phyloP scores from a whole-genome alignment of 64 coral and sea anemone species.

The Montipora capricornis region DNA sequence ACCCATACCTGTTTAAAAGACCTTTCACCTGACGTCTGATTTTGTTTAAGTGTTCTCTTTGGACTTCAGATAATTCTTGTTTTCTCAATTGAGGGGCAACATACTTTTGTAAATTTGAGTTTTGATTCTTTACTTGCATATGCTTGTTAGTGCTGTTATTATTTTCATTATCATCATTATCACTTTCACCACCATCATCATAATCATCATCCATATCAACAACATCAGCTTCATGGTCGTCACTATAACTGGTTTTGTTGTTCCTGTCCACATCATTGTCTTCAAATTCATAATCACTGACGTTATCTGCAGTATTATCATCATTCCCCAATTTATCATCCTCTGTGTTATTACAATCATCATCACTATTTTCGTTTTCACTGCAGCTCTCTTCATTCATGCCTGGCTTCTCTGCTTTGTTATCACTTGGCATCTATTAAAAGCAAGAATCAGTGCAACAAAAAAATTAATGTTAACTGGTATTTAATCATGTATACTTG shows the following conservation, averaged over 20 bases:
- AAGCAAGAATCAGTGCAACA: neutral
- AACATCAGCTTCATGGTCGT: neutral
- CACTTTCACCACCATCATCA: neutral
- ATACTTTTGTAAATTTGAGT: conserved; percentile 50
- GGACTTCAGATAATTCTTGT: conserved; percentile 17
- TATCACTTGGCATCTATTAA: neutral
- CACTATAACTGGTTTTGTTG: neutral
- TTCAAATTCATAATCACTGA: neutral
- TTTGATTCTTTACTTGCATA: neutral
- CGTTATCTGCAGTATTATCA: neutral
- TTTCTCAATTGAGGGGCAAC: conserved; percentile 87
- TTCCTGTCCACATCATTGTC: neutral
- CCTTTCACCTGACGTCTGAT: conserved; percentile 89
- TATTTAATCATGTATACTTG: neutral
- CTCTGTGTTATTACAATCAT: neutral
- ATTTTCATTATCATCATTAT: neutral
- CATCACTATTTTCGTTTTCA: neutral
- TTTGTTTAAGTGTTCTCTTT: conserved; percentile 74
- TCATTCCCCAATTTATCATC: neutral
- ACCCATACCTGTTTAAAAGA: conserved; percentile 86
- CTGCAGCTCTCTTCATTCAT: neutral
- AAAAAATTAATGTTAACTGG: neutral
- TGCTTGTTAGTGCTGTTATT: neutral
- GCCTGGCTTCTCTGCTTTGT: neutral
- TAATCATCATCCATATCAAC: neutral